Evolutionary conservation across 2,888 invertebrate genomes (phyloP).

Genomic region (Drosophila formosana): DNA sequence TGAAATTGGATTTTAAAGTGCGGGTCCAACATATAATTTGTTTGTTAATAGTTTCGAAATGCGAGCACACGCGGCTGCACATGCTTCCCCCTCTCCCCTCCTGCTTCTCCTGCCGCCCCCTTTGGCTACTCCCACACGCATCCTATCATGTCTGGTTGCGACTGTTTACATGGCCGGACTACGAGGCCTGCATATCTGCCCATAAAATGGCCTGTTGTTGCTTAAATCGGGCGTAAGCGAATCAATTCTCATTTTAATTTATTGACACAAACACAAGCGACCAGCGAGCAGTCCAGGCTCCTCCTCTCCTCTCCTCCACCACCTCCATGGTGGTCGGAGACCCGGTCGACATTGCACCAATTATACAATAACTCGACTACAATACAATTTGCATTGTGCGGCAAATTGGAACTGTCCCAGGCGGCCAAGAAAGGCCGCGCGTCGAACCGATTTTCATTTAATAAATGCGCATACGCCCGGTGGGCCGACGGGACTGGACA

Average conservation of each 20-base stretch:
- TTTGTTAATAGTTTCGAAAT: constrained; percentile 80
- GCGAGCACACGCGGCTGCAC: constrained; percentile 61
- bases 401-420: constrained; percentile 70
- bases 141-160: constrained; percentile 44
- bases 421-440: constrained; percentile 51
- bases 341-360: constrained; percentile 68
- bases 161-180: constrained; percentile 55
- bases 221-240: constrained; percentile 80
- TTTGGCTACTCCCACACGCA: not conserved
- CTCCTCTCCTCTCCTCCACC: not conserved
- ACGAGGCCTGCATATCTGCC: constrained; percentile 51
- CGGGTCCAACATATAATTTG: constrained; percentile 81
- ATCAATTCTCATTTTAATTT: constrained; percentile 80
- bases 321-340: not conserved
- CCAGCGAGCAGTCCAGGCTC: not conserved
- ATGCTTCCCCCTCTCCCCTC: constrained; percentile 17
- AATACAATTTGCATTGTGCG: constrained; percentile 78
- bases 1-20: constrained; percentile 81
- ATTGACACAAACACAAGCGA: constrained; percentile 74
- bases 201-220: constrained; percentile 76
- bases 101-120: not conserved
- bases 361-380: constrained; percentile 80
- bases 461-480: constrained; percentile 74
- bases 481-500: constrained; percentile 26
- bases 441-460: constrained; percentile 65